These are phyloP conservation scores for Enteromius radiatus DNA, from an alignment of 2,797 vertebrate genomes.

Conservation along the genomic window DNA sequence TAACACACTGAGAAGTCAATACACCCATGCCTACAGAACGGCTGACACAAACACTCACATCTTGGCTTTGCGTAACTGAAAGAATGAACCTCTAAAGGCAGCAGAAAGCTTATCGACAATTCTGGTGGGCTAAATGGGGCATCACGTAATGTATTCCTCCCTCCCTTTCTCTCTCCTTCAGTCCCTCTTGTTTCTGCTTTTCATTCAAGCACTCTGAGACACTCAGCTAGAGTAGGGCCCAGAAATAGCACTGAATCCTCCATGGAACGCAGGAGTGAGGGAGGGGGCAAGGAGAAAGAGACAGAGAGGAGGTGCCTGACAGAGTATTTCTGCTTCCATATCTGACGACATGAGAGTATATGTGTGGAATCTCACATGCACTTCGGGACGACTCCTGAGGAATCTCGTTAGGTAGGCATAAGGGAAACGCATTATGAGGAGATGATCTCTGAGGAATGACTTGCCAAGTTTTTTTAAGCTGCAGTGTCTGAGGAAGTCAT, in stretches of 20 bases:
- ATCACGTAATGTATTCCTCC: conserved; percentile 59
- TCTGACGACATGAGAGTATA: conserved; percentile 35
- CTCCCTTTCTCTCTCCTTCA: conserved; percentile 44
- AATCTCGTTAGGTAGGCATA: conserved; percentile 35
- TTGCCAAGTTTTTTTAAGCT: conserved; percentile 11
- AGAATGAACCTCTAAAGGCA: conserved; percentile 62
- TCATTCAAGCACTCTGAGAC: conserved; percentile 70
- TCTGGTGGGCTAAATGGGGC: conserved; percentile 71
- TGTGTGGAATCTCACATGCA: conserved; percentile 33
- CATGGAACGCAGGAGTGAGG: conserved; percentile 37
- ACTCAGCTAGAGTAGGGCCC: conserved; percentile 60
- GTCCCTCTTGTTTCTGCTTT: conserved; percentile 69
- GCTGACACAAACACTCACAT: conserved; percentile 39
- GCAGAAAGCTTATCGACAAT: conserved; percentile 64
- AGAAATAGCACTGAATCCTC: conserved; percentile 62
- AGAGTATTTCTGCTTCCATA: conserved; percentile 24
- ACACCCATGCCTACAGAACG: conserved; percentile 37
- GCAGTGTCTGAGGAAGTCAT: not conserved
- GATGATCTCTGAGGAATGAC: not conserved
- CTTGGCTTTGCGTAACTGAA: conserved; percentile 41
- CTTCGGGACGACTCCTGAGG: conserved; percentile 6
- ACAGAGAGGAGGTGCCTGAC: conserved; percentile 23
- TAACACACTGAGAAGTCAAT: not conserved
- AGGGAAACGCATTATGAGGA: not conserved
- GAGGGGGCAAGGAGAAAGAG: conserved; percentile 16